Evolutionary conservation across 2,888 invertebrate genomes (phyloP).

Genomic region (Amitus sp.): DNA sequence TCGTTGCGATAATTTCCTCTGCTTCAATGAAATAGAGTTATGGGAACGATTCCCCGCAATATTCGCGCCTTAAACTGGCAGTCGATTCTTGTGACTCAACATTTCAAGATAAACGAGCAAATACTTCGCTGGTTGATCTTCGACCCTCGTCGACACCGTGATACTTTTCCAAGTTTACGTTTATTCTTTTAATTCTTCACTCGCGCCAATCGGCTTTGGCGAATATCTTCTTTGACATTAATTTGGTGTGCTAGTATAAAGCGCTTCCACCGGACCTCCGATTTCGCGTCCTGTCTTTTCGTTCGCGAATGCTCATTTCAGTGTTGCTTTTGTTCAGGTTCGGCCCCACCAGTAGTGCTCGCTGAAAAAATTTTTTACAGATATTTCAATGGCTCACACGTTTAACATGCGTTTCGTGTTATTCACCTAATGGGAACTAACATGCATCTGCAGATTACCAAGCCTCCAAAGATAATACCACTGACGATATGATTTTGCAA

Average conservation of each 20-base stretch:
- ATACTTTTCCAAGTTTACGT: conserved; percentile 7
- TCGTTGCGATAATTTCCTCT: background rate
- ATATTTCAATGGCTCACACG: conserved; percentile 35
- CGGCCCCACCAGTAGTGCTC: conserved; percentile 57
- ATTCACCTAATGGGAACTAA: background rate
- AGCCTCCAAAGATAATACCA: background rate
- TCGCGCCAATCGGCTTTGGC: too few relatives aligned
- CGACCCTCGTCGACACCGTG: conserved; percentile 27
- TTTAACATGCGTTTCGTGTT: background rate
- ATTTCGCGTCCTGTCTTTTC: conserved; percentile 17
- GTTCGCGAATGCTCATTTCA: conserved; percentile 44
- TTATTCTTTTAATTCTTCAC: too few relatives aligned
- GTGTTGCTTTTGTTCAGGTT: conserved; percentile 48
- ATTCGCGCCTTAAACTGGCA: background rate
- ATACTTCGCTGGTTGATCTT: conserved; percentile 31
- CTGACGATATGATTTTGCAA: conserved; percentile 6
- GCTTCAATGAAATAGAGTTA: background rate
- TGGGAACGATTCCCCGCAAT: background rate
- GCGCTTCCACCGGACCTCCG: conserved; percentile 14
- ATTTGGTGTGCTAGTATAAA: conserved; percentile 28
- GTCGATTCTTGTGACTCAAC: conserved; percentile 8
- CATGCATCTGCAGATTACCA: background rate
- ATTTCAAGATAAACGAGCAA: conserved; percentile 18
- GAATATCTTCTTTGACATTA: conserved; percentile 13
- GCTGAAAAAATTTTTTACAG: conserved; percentile 59